phyloP scores from a whole-genome alignment of 2,797 vertebrate species.

The Takifugu ocellatus region DNA sequence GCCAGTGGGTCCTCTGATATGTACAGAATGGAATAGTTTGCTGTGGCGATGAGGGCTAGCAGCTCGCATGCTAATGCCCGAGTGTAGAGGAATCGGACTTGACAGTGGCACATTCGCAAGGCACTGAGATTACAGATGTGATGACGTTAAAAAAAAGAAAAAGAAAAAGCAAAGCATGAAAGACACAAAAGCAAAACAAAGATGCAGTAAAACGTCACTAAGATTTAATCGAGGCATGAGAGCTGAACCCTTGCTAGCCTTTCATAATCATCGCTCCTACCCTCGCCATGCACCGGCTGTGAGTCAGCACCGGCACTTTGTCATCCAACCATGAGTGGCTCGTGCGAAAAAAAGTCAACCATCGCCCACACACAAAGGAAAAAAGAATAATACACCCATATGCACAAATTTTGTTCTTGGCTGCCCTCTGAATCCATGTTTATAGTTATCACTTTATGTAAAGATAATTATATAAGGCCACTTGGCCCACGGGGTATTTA shows the following conservation, averaged over 20 bases:
- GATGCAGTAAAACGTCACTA: slow-evolving; percentile 1
- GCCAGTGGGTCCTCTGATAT: slow-evolving; percentile 75
- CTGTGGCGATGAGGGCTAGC: slow-evolving; percentile 20
- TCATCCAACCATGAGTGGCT: slow-evolving; percentile 39
- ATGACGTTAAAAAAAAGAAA: slow-evolving; percentile 41
- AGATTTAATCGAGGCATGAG: slow-evolving; percentile 16
- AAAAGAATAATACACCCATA: slow-evolving; percentile 4
- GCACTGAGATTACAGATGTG: slow-evolving; percentile 49
- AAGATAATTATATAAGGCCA: slow-evolving; percentile 4
- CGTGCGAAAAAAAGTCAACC: slow-evolving; percentile 22
- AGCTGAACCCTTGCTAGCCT: slow-evolving; percentile 32
- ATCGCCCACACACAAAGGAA: slow-evolving; percentile 34
- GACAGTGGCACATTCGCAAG: slow-evolving; percentile 32
- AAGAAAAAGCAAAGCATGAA: not conserved
- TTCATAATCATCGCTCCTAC: slow-evolving; percentile 30
- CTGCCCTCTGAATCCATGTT: slow-evolving; percentile 16
- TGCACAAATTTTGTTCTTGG: slow-evolving; percentile 15
- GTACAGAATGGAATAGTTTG: slow-evolving; percentile 71
- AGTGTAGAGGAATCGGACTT: slow-evolving; percentile 22
- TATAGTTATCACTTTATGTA: slow-evolving; percentile 10
- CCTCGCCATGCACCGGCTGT: slow-evolving; percentile 26
- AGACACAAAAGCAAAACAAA: not conserved
- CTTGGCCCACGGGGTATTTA: slow-evolving; percentile 5
- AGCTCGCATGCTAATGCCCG: slow-evolving; percentile 33
- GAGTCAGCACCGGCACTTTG: slow-evolving; percentile 45